Conservation (phyloP, 2,113 vertebrate species). For the Meriones unguiculatus region DNA sequence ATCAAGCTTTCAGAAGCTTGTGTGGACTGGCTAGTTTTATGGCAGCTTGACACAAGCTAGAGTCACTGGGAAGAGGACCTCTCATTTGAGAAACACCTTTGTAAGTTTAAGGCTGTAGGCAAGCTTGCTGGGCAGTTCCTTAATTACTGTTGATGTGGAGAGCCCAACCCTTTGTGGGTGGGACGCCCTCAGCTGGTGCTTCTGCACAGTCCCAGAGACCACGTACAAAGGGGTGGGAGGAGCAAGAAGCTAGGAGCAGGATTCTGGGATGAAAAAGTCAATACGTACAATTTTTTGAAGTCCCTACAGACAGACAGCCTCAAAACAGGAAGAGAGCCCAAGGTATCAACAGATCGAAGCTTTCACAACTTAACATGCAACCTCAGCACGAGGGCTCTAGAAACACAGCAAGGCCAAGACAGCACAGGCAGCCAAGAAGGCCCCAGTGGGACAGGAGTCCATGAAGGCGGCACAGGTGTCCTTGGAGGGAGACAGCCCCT, state of each 20-base stretch:
- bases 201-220: background rate
- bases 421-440: background rate
- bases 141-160: background rate
- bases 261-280: background rate
- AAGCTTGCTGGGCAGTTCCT: background rate
- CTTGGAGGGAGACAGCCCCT: background rate
- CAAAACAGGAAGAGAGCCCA: background rate
- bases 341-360: background rate
- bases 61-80: background rate
- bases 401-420: rapidly evolving
- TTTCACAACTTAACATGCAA: background rate
- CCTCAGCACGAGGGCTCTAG: background rate
- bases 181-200: background rate
- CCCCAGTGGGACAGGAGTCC: background rate
- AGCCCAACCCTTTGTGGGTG: background rate
- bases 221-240: background rate
- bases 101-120: background rate
- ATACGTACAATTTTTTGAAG: background rate
- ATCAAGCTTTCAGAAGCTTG: background rate
- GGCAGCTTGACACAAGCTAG: background rate
- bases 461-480: background rate
- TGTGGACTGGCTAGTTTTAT: background rate
- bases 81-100: background rate
- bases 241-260: background rate
- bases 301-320: background rate